Evolutionary conservation across 2,888 invertebrate species (phyloP), one percentile per base, ranked within the genome.

Genomic region (Bembecia ichneumoniformis): DNA sequence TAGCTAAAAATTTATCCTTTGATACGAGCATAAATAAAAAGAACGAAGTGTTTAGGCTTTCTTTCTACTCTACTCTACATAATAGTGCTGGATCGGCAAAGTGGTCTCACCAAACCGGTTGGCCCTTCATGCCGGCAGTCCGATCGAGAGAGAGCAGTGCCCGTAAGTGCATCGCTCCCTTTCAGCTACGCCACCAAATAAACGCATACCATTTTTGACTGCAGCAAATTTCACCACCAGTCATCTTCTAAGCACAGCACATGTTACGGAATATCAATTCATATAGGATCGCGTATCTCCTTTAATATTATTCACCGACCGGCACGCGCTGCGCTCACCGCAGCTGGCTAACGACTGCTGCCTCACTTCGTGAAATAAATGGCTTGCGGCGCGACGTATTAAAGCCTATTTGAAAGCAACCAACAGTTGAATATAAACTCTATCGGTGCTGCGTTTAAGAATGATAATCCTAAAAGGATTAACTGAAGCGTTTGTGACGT

Each of bases 91-190:
- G 68, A 67, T 75, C 67, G 68, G 71, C 62, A 68, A 28, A 66
- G 67, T 73, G 71, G 68, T 76, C 84, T 87, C 74, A 87, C 86
- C 86, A 87, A 81, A 87, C 86, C 83, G 87, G 86, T 83, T 82
- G 83, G 62, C 83, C 87, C 80, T 82, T 84, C 86, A 87, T 86
- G 71, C 76, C 46, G 46, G 72, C 67, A 58, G 63, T 64, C 64
- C 71, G 70, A 60, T 75, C 77, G 62, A 68, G 64, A 52, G 74
- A 68, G 68, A 78, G 64, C 61, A 75, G 68, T 59, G 66, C 67
- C 65, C 77, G 67, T 71, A 81, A 71, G 68, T 78, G 79, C 82
- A 83, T 80, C 72, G 64, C 77, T 64, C 74, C 62, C 60, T 62
- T 60, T 78, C 71, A 80, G 73, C 73, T 73, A 67, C 71, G 61